A percentile compares a stretch with the other conserved stretches of the same genome.
phyloP scores from a whole-genome alignment of 2,797 vertebrate species.

The Nannoperca obscura region DNA sequence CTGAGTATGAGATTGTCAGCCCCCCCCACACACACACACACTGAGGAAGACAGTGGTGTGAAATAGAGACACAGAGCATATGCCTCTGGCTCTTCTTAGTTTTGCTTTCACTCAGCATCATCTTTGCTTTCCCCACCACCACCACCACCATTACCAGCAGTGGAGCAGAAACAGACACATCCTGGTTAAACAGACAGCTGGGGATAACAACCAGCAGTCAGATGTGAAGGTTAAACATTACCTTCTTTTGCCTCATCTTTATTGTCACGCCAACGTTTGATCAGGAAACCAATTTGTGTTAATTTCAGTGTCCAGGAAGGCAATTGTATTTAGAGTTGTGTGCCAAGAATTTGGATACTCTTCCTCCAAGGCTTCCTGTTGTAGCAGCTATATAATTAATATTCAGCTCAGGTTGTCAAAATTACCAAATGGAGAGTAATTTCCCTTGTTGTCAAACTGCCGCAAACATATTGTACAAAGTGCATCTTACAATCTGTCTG shows the following conservation, averaged over 20 bases:
- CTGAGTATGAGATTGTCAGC: conserved; percentile 62
- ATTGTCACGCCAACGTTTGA: not conserved
- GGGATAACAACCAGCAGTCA: conserved; percentile 5
- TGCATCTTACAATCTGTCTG: conserved; percentile 4
- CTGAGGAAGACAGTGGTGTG: conserved; percentile 49
- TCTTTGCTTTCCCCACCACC: conserved; percentile 24
- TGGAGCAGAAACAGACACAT: conserved; percentile 3
- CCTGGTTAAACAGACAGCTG: not conserved
- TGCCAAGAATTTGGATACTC: not conserved
- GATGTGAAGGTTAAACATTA: conserved; percentile 1
- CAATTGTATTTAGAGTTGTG: not conserved
- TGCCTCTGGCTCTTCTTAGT: conserved; percentile 57
- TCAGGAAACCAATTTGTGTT: conserved; percentile 25
- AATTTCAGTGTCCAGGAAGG: not conserved
- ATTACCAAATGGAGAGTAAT: not conserved
- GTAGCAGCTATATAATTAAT: not conserved
- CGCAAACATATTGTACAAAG: not conserved
- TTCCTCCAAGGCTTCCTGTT: conserved; percentile 2
- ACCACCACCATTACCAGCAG: not conserved
- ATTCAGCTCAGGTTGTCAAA: conserved; percentile 22
- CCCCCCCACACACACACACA: conserved; percentile 20
- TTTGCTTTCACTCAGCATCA: conserved; percentile 41
- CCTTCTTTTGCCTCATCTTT: not conserved
- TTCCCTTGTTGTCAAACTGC: not conserved
- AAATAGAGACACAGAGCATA: conserved; percentile 49